Conservation (phyloP, 2,888 invertebrate species). For the Linyphia triangularis region DNA sequence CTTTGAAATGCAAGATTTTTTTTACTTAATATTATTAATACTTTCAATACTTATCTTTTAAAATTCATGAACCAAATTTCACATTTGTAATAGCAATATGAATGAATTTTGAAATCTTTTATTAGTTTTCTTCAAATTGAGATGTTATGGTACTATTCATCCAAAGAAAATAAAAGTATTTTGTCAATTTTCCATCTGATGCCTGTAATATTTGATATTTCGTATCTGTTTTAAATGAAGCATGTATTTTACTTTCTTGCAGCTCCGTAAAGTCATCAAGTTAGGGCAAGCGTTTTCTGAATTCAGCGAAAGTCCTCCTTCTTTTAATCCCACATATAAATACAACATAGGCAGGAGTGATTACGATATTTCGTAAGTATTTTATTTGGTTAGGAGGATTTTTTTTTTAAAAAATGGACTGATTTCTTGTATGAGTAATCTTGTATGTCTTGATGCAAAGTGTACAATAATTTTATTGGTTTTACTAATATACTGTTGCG, state of each 20-base stretch:
- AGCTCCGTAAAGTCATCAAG: constrained; percentile 86
- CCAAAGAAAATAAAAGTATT: neutral
- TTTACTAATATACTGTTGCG: too few relatives aligned
- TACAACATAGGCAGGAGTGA: constrained; percentile 84
- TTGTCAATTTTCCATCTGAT: neutral
- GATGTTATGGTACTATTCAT: neutral
- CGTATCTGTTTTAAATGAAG: neutral
- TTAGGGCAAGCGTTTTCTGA: constrained; percentile 91
- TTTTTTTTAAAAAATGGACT: too few relatives aligned
- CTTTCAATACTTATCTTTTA: too few relatives aligned
- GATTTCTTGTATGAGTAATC: too few relatives aligned
- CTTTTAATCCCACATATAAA: constrained; percentile 94
- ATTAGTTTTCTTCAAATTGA: too few relatives aligned
- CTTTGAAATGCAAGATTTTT: too few relatives aligned
- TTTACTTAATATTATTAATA: too few relatives aligned
- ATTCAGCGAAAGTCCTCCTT: constrained; percentile 86
- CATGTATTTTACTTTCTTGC: constrained; percentile 78
- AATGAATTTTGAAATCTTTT: too few relatives aligned
- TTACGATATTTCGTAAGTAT: constrained; percentile 80
- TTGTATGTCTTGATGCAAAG: too few relatives aligned
- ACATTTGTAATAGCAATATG: neutral
- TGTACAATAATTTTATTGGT: too few relatives aligned
- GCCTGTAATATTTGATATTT: neutral
- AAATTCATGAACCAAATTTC: neutral
- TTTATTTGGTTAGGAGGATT: neutral